Base-by-base conservation (phyloP, 2,888 invertebrate species). In the Harpalus rufipes region DNA sequence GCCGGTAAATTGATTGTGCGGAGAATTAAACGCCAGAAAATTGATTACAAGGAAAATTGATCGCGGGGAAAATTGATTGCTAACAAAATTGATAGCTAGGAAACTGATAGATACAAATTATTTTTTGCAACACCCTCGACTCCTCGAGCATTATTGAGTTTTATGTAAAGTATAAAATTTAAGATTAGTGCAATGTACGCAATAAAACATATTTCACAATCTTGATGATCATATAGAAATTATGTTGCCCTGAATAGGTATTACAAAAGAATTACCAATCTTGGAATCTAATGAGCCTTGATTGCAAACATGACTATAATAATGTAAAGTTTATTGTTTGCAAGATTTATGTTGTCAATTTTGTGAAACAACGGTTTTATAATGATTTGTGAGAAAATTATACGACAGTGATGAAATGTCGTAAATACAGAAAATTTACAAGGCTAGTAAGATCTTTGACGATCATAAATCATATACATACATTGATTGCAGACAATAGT, bases 301-400 rank as follows among this genome's bases (percentile, higher is more conserved):
- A 56, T 56, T 56, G 10, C 12, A n/a, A 56, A 56, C 10, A n/a
- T n/a, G 16, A 59, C 59, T 4, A 59, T 59, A 59, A 58, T 58
- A 14, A 14, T 59, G 59, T 12, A 51, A 51, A 12, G 44, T 51
- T 51, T 12, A 51, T 59, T 59, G 59, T 59, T 59, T 59, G 16
- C n/a, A 59, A 59, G 59, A 51, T 51, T 51, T 51, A 51, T 51
- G 44, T 51, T 51, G 44, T 51, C 59, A 59, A 59, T 59, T 59
- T 59, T 12, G 10, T 12, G 12, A 51, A 51, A 51, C 44, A 51
- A 51, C 44, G 44, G 44, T 51, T 51, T 51, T 51, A 51, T 51
- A 51, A 51, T 51, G 8, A 51, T 51, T 51, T 12, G 12, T 4
- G 44, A 51, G 44, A 51, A 51, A 51, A 51, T 51, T 51, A 12